Conservation (phyloP, 2,888 invertebrate genomes). For the Latrodectus hesperus region DNA sequence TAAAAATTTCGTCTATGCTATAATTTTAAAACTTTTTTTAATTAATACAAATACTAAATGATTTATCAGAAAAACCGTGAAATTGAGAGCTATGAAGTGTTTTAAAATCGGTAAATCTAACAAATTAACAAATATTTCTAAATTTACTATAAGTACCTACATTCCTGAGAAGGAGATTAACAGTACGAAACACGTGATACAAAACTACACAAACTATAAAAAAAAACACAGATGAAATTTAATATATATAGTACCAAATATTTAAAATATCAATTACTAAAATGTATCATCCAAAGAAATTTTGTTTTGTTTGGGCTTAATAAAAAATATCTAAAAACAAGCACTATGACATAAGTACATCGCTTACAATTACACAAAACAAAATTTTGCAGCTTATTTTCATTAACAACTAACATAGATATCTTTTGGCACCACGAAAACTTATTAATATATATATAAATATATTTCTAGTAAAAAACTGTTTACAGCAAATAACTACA, state of each 20-base stretch:
- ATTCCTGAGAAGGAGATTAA: conserved; percentile 54
- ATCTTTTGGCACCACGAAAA: conserved; percentile 56
- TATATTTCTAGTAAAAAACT: conserved; percentile 25
- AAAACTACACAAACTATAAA: conserved; percentile 37
- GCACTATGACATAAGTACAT: conserved; percentile 46
- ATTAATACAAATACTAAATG: too few species aligned
- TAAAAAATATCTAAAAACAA: conserved; percentile 3
- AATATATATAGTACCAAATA: neutral
- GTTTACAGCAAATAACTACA: conserved; percentile 30
- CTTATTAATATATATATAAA: conserved; percentile 30
- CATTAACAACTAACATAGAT: conserved; percentile 35
- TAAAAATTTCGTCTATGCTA: too few species aligned
- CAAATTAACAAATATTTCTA: conserved; percentile 17
- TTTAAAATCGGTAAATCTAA: neutral
- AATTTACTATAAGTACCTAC: conserved; percentile 53
- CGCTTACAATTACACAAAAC: conserved; percentile 11
- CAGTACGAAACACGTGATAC: conserved; percentile 6
- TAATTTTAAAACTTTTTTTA: too few species aligned
- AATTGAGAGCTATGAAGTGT: too few species aligned
- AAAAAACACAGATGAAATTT: neutral
- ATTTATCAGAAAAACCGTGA: too few species aligned
- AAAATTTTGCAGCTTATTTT: conserved; percentile 1
- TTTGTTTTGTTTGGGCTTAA: conserved; percentile 5
- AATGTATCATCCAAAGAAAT: conserved; percentile 42
- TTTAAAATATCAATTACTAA: conserved; percentile 13